phyloP scores from a whole-genome alignment of 2,888 invertebrate genomes.

The Drosophila neotestacea region DNA sequence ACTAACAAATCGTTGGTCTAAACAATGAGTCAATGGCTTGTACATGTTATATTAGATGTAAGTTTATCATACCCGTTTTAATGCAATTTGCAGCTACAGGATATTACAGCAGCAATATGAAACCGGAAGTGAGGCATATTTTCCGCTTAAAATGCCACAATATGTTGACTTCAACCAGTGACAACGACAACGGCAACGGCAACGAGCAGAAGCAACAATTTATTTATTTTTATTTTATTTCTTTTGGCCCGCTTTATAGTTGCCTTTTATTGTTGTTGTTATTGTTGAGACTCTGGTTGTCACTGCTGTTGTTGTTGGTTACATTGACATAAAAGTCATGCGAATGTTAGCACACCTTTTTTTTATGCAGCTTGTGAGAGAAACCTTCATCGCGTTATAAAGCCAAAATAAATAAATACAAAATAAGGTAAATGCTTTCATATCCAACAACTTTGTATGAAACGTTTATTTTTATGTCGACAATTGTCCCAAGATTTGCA shows the following conservation, averaged over 20 bases:
- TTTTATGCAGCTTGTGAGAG: slow-evolving; percentile 14
- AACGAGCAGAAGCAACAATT: slow-evolving; percentile 46
- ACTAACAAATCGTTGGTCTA: too few species aligned
- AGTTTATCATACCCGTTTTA: neutral
- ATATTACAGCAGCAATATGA: slow-evolving; percentile 24
- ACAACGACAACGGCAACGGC: slow-evolving; percentile 27
- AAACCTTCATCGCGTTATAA: slow-evolving; percentile 17
- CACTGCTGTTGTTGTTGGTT: neutral
- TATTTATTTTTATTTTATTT: slow-evolving; percentile 62
- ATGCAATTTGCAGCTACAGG: neutral
- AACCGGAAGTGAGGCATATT: slow-evolving; percentile 68
- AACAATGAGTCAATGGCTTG: neutral
- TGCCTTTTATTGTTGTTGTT: slow-evolving; percentile 23
- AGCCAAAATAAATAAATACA: slow-evolving; percentile 37
- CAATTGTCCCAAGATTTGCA: neutral
- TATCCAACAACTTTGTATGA: slow-evolving; percentile 1
- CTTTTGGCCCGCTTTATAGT: slow-evolving; percentile 44
- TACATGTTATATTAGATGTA: neutral
- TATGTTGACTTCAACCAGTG: slow-evolving; percentile 47
- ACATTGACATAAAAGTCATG: slow-evolving; percentile 45
- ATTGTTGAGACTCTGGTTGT: slow-evolving; percentile 6
- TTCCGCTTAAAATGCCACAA: slow-evolving; percentile 72
- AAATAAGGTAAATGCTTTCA: neutral
- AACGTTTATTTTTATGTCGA: slow-evolving; percentile 13
- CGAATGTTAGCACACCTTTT: slow-evolving; percentile 55